Evolutionary conservation across 2,797 vertebrate genomes (phyloP), one percentile per base, ranked within the genome.

Genomic region (Enteromius argenteus): DNA sequence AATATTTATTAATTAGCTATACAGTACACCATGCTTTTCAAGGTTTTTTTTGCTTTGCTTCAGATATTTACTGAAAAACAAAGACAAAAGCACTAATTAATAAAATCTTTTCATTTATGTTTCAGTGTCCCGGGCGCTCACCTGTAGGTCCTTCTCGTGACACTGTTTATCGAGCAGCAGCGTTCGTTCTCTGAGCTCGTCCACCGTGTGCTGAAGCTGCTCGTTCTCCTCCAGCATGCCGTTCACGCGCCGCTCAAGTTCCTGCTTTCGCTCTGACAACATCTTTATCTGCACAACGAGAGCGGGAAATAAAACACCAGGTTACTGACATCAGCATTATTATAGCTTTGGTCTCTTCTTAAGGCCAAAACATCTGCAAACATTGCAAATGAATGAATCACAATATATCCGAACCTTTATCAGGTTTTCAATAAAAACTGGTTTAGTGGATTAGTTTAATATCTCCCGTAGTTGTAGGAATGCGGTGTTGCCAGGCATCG

Each of bases 91-190:
- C 17, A 0, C 71, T 32, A 3, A 21, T 21, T 30, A 35, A 13
- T 13, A 2, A 21, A 0, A 73, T 13, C 10, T 67, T 2, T 64
- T 2, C 4, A 3, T 64, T 11, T 78, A 23, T 44, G 14, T 3
- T 46, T 14, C 9, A 17, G 30, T 9, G 60, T 51, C 17, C 5
- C n/a, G 1, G 44, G 44, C 3, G 4, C 75, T 90, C 93, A 99
- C 98, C 97, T 98, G 98, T 11, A 96, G 87, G 91, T 99, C 97
- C 90, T 98, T 99, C 89, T 97, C 96, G 23, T 97, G 96, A 90
- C 96, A 96, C 93, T 97, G 96, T 87, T 95, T 96, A 92, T 97
- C 97, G 87, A 99, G 90, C 88, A 96, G 92, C 90, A 98, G 94
- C 73, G 97, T 96, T 84, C 96, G 94, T 89, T 99, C 97, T 89